Evolutionary conservation across 1,140 invertebrate genomes (phyloP), one percentile per base, ranked within the genome.

Genomic region (Drosophila lacteicornis): DNA sequence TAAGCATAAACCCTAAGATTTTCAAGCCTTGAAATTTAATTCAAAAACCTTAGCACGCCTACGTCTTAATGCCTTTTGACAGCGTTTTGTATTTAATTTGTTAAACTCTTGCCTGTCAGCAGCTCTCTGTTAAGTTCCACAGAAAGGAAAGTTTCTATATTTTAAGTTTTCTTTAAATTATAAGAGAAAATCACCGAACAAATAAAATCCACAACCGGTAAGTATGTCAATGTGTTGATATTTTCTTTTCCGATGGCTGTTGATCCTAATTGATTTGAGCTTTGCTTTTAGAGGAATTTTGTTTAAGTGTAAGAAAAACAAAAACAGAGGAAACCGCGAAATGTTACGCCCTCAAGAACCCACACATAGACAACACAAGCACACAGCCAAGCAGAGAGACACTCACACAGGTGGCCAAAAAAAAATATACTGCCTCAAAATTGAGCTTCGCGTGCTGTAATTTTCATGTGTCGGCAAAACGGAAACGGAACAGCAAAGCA

Each of bases 381-480:
- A 49, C 25, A 30, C 55, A 49, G 8, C 47, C 22, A 55, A 9
- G 19, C 22, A 43, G 36, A 17, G 60, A 36, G 25, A 40, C 46
- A 75, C 47, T 62, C 66, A 77, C 66, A 81, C 67, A 81, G 61
- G 73, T 79, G 55, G 36, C 65, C 60, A 27, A 58, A 67, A 46
- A 53, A 62, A 53, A 62, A 80, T 79, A 58, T 78, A 75, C 60
- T 63, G 74, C 50, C 47, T 81, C 43, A 59, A 56, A 80, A 59
- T 79, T 49, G 55, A 59, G 69, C 55, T 61, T 67, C 58, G 27
- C 53, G 36, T 60, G 55, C 47, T 71, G 75, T 80, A 79, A 79
- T 73, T 79, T 79, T 79, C 59, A 69, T 79, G 66, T 65, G 76
- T 79, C 45, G 75, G 36, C 73, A 61, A 61, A 79, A 73, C 66